These are phyloP conservation scores for Hipparchia semele DNA, from an alignment of 2,888 invertebrate species.

Conservation along the genomic window DNA sequence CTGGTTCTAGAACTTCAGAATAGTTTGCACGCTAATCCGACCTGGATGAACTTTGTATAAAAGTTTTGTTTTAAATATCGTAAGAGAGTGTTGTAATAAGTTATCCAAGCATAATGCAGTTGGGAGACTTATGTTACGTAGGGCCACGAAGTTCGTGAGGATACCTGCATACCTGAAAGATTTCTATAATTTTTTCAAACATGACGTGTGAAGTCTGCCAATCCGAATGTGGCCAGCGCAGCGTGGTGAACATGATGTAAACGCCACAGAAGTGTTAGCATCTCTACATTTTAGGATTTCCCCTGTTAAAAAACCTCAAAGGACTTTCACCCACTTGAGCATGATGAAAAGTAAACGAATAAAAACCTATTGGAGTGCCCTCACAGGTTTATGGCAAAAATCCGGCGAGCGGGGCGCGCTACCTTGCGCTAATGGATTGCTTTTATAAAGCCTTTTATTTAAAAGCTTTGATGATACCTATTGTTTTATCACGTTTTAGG, in stretches of 20 bases:
- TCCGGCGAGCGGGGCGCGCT: constrained; percentile 3
- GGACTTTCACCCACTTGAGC: background rate
- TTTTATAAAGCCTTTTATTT: constrained; percentile 29
- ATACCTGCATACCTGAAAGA: no score
- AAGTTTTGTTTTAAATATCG: background rate
- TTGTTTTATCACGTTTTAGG: constrained; percentile 11
- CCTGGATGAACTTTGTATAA: background rate
- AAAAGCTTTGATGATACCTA: constrained; percentile 22
- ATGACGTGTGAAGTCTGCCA: no score
- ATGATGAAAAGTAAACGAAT: constrained; percentile 13
- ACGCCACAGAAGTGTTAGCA: no score
- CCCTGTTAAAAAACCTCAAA: constrained; percentile 1
- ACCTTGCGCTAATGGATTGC: constrained; percentile 28
- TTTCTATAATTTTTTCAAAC: no score
- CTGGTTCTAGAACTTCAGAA: no score
- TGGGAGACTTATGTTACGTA: no score
- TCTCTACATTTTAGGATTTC: background rate
- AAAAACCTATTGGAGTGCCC: constrained; percentile 7
- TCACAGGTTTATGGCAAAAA: constrained; percentile 18
- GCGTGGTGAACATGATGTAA: no score
- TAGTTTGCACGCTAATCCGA: no score
- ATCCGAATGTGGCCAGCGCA: no score
- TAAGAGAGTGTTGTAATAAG: no score
- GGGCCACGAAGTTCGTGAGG: no score
- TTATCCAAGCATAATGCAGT: no score